phyloP scores from a whole-genome alignment of 2,888 invertebrate genomes.

The Folsomia manolachei region DNA sequence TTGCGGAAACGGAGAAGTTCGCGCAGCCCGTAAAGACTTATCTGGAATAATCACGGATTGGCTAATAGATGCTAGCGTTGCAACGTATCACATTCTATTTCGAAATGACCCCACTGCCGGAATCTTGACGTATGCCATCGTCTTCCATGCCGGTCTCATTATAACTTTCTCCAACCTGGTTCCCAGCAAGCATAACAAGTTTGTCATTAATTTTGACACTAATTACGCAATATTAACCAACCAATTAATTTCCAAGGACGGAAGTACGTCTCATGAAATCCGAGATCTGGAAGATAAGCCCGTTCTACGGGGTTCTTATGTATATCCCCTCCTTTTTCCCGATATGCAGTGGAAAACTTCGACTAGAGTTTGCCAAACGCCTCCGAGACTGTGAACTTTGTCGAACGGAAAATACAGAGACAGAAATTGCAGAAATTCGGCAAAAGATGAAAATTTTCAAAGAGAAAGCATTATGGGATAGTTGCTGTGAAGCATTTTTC shows the following conservation, averaged over 20 bases:
- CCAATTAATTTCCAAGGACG: background rate
- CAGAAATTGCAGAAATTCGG: background rate
- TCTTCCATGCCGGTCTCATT: constrained; percentile 17
- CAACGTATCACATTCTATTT: constrained; percentile 1
- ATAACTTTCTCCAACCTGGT: constrained; percentile 24
- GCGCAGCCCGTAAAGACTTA: constrained; percentile 6
- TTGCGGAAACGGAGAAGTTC: background rate
- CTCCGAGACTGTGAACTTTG: constrained; percentile 1
- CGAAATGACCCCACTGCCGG: background rate
- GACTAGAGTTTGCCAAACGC: constrained; percentile 5
- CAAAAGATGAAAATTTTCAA: constrained; percentile 8
- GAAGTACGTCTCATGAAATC: background rate
- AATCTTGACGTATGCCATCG: constrained; percentile 15
- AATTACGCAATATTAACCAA: background rate
- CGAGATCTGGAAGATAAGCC: constrained; percentile 20
- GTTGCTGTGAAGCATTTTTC: constrained; percentile 22
- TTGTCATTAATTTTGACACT: background rate
- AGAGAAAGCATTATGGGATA: constrained; percentile 24
- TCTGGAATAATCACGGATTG: constrained; percentile 19
- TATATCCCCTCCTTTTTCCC: constrained; percentile 28
- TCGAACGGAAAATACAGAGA: background rate
- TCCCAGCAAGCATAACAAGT: constrained; percentile 16
- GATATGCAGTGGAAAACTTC: constrained; percentile 19
- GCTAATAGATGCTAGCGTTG: constrained; percentile 17
- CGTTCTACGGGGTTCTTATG: constrained; percentile 20